Percentiles rank a stretch among this genome's conserved stretches.
phyloP scores from a whole-genome alignment of 2,113 vertebrate species.

The Ploceus nigricollis region DNA sequence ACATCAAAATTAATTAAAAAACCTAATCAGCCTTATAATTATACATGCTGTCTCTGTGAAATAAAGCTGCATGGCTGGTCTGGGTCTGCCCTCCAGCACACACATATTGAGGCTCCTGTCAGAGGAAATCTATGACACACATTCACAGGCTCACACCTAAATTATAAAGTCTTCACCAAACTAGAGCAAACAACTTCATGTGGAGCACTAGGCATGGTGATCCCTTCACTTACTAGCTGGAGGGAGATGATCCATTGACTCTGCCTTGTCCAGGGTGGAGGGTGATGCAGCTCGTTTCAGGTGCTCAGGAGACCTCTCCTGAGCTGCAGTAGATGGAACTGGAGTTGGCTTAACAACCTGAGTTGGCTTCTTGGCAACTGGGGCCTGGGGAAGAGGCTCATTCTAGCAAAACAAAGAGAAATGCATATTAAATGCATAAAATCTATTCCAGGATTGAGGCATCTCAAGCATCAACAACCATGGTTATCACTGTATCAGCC shows the following conservation, averaged over 20 bases:
- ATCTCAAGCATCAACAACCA: background rate
- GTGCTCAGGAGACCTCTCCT: conserved; percentile 17
- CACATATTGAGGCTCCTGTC: background rate
- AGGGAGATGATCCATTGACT: conserved; percentile 51
- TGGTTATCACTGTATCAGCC: background rate
- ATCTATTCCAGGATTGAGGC: background rate
- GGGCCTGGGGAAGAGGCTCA: conserved; percentile 64
- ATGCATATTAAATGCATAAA: background rate
- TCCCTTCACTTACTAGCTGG: conserved; percentile 59
- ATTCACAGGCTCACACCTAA: background rate
- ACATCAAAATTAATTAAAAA: conserved; percentile 46
- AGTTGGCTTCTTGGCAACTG: conserved; percentile 67
- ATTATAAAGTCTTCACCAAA: background rate
- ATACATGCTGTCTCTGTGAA: background rate
- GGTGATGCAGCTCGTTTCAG: background rate
- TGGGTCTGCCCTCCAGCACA: background rate
- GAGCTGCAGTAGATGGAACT: conserved; percentile 7
- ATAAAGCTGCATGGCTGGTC: background rate
- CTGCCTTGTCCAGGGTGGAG: background rate
- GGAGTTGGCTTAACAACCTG: conserved; percentile 62
- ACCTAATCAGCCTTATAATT: conserved; percentile 20
- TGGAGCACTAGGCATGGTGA: background rate
- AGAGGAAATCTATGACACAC: background rate
- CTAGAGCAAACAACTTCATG: background rate
- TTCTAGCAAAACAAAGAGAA: conserved; percentile 51